Conservation (phyloP, 1,140 invertebrate species). For the Harlomillsia oculata region DNA sequence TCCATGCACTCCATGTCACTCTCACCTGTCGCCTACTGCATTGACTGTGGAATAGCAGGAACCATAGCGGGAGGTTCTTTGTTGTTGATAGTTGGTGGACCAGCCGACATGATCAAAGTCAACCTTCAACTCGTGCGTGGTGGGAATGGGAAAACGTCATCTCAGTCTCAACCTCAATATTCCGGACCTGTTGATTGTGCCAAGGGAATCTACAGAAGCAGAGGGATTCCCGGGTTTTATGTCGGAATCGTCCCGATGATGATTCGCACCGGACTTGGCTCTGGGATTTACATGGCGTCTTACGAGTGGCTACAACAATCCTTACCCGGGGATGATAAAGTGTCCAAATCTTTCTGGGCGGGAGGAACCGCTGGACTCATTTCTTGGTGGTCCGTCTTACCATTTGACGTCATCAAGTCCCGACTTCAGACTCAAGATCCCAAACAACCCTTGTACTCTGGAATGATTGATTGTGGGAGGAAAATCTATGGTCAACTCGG, state of each 20-base stretch:
- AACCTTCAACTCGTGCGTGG: not conserved
- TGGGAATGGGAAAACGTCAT: too few relatives aligned
- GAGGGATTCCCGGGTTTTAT: not conserved
- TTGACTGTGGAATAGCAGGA: too few relatives aligned
- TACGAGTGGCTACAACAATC: constrained; percentile 45
- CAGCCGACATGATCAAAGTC: not conserved
- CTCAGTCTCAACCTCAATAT: too few relatives aligned
- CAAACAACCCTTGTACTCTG: constrained; percentile 44
- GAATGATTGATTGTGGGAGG: constrained; percentile 44
- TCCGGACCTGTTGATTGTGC: too few relatives aligned
- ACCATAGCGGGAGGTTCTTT: too few relatives aligned
- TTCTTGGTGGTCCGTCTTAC: constrained; percentile 59
- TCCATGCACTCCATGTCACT: too few relatives aligned
- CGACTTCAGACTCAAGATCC: constrained; percentile 56
- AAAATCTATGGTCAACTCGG: constrained; percentile 47
- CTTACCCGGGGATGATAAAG: not conserved
- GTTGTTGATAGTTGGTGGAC: too few relatives aligned
- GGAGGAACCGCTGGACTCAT: constrained; percentile 50
- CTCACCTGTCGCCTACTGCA: too few relatives aligned
- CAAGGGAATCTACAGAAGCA: not conserved
- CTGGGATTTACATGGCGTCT: constrained; percentile 51
- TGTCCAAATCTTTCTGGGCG: constrained; percentile 38
- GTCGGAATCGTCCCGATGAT: not conserved
- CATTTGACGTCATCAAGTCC: constrained; percentile 67
- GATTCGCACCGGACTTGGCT: constrained; percentile 51